Percentiles rank a stretch among this genome's conserved stretches.
These are phyloP conservation scores for Dicerorhinus sumatrensis DNA, from an alignment of 2,113 vertebrate species.

Conservation along the genomic window DNA sequence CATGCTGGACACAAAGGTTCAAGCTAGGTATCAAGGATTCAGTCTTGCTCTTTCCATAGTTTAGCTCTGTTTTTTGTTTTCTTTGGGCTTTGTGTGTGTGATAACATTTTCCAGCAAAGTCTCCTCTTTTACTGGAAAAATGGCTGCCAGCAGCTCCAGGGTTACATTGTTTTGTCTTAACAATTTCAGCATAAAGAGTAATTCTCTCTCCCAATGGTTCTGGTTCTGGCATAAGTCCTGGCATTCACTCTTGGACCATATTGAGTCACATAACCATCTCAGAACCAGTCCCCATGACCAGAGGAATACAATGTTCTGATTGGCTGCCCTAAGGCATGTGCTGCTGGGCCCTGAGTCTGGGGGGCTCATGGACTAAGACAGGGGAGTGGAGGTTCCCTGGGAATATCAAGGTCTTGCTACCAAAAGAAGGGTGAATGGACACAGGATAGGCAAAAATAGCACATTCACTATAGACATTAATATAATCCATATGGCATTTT, in stretches of 20 bases:
- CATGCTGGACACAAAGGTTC: background rate
- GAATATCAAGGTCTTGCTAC: background rate
- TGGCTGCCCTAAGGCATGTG: background rate
- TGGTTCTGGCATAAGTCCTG: background rate
- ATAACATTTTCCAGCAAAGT: background rate
- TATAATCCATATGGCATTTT: background rate
- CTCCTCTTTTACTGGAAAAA: background rate
- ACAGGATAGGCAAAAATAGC: background rate
- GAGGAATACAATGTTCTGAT: background rate
- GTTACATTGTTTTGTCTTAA: background rate
- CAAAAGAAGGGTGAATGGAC: background rate
- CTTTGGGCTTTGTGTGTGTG: background rate
- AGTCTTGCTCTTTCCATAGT: background rate
- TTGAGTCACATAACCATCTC: background rate
- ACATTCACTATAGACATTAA: background rate
- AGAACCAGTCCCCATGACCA: background rate
- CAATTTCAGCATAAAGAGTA: background rate
- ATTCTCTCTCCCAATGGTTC: background rate
- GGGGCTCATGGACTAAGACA: background rate
- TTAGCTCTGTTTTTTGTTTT: background rate
- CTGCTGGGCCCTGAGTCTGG: background rate
- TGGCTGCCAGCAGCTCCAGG: background rate
- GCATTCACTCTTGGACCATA: background rate
- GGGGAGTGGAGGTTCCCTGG: background rate
- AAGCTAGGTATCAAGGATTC: background rate